A percentile compares a stretch with the other conserved stretches of the same genome.
Conservation (phyloP, 2,888 invertebrate species). For the Protodeltote pygarga region DNA sequence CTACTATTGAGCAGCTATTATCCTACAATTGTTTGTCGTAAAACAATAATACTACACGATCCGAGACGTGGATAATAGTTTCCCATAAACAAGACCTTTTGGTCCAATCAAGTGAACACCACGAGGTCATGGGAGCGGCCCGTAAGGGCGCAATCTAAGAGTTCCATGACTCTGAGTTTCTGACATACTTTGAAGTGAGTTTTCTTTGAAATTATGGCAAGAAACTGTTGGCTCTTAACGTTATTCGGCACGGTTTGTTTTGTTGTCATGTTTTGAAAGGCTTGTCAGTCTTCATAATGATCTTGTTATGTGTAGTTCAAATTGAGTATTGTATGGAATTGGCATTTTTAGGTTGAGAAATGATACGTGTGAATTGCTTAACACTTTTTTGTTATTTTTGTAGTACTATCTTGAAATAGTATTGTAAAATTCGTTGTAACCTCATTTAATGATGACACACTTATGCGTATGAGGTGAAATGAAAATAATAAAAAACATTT, state of each 20-base stretch:
- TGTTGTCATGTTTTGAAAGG: slow-evolving; percentile 14
- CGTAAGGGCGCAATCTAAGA: slow-evolving; percentile 22
- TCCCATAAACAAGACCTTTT: slow-evolving; percentile 43
- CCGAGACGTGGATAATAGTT: slow-evolving; percentile 14
- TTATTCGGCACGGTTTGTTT: slow-evolving; percentile 9
- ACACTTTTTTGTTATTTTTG: slow-evolving; percentile 1
- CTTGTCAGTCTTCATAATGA: slow-evolving; percentile 8
- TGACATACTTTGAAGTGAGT: slow-evolving; percentile 17
- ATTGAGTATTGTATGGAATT: slow-evolving; percentile 25
- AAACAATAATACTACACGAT: slow-evolving; percentile 9
- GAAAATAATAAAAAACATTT: too few species aligned
- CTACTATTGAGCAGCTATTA: slow-evolving; percentile 3
- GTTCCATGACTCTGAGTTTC: slow-evolving; percentile 15
- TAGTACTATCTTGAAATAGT: slow-evolving; percentile 8
- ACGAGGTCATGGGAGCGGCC: slow-evolving; percentile 33
- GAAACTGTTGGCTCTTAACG: neutral
- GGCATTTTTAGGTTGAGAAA: slow-evolving; percentile 1
- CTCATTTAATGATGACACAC: too few species aligned
- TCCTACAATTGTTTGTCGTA: slow-evolving; percentile 19
- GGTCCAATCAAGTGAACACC: slow-evolving; percentile 31
- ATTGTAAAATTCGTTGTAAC: too few species aligned
- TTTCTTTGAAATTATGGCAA: slow-evolving; percentile 4
- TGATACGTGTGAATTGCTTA: neutral
- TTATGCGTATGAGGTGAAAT: too few species aligned
- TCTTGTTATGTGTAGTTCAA: slow-evolving; percentile 5